Base-by-base conservation (phyloP, 2,113 vertebrate species). In the Syngnathus floridae region DNA sequence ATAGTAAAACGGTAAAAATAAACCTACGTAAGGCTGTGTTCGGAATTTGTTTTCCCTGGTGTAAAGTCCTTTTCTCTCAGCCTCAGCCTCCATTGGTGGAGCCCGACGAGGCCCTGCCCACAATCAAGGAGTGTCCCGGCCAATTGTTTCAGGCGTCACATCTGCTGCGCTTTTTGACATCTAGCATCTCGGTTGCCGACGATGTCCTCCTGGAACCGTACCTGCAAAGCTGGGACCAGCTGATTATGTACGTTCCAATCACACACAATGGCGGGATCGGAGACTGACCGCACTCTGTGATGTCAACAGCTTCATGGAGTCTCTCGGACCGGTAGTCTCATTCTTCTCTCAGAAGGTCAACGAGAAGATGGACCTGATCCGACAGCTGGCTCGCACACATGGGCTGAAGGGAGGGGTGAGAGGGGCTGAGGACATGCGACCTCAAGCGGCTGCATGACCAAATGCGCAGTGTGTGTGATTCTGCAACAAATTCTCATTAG, bases 141-240 rank as follows among this genome's bases (percentile, higher is more conserved):
- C 85, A 86, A 59, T 67, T 49, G 9, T 88, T 88, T 38, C 87
- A 88, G 81, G 75, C 68, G 0, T 2, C 48, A 36, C 70, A 17
- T 35, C 83, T 88, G 45, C 73, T 88, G 55, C 54, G 5, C 19
- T 16, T 82, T 37, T 31, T 88, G 37, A 75, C 45, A 45, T 62
- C 71, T n/a, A 78, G 79, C 38, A 49, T 86, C 65, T 35, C 26
- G 0, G 64, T 75, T 0, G 46, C 62, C 0, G 37, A 64, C 0
- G 82, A 88, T n/a, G 3, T 88, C 57, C 79, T 87, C 63, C 61
- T 88, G 73, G 85, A 83, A 65, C 66, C 82, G 0, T 88, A 88
- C 65, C 83, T 88, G 8, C 84, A 73, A 72, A 77, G 85, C 74
- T 88, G 87, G 87, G 82, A 88, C 8, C 70, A 88, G 62, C 79